Conservation (phyloP, 2,888 invertebrate genomes). For the Ectemnius continuus region DNA sequence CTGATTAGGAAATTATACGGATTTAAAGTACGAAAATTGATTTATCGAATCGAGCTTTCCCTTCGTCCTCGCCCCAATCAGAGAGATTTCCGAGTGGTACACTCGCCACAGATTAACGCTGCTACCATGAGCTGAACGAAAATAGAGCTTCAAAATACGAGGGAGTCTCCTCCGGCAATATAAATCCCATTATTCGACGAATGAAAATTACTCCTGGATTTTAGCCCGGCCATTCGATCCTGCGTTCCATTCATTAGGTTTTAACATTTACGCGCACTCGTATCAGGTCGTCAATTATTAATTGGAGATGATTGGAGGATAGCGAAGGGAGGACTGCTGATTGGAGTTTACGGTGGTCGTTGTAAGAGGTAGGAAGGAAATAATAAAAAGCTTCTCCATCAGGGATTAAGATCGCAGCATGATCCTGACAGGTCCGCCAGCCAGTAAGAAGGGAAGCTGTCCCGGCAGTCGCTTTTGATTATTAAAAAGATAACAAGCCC, state of each 20-base stretch:
- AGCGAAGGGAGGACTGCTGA: too few relatives aligned
- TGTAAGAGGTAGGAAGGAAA: conserved; percentile 3
- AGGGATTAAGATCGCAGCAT: conserved; percentile 72
- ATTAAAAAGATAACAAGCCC: conserved; percentile 75
- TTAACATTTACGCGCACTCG: background rate
- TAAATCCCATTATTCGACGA: background rate
- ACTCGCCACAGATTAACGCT: background rate
- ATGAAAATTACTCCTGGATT: background rate
- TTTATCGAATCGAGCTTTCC: conserved; percentile 24
- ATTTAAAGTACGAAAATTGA: conserved; percentile 16
- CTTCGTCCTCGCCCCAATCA: conserved; percentile 1
- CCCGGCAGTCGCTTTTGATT: conserved; percentile 71
- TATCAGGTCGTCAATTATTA: background rate
- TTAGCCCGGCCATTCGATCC: background rate
- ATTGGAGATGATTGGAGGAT: too few relatives aligned
- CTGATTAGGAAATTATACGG: conserved; percentile 23
- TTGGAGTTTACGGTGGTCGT: too few relatives aligned
- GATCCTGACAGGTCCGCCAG: conserved; percentile 74
- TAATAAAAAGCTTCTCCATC: conserved; percentile 56
- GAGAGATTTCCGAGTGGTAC: background rate
- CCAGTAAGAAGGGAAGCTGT: conserved; percentile 58
- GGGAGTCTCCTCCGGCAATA: background rate
- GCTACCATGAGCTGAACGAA: background rate
- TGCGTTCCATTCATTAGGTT: background rate
- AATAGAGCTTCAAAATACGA: background rate